Conservation (phyloP, 2,888 invertebrate genomes). For the Endotricha flammealis region DNA sequence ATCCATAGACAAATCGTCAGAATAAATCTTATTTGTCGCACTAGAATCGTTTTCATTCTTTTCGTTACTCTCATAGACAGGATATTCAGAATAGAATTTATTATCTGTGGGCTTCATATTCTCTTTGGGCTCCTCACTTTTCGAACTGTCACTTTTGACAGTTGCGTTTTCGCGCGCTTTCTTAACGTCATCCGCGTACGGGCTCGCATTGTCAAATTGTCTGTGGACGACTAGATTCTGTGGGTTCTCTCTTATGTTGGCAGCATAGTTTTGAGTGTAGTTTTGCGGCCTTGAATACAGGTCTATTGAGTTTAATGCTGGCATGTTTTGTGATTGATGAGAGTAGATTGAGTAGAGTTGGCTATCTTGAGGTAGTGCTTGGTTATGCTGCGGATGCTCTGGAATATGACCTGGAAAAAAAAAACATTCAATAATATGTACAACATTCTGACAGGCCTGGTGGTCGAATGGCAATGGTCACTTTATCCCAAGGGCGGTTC, state of each 20-base stretch:
- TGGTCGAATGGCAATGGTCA: too few species aligned
- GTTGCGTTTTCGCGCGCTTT: slow-evolving; percentile 39
- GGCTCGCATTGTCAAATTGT: slow-evolving; percentile 53
- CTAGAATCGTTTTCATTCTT: slow-evolving; percentile 40
- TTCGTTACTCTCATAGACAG: slow-evolving; percentile 19
- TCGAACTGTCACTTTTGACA: slow-evolving; percentile 29
- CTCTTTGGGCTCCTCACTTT: slow-evolving; percentile 57
- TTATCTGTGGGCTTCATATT: slow-evolving; percentile 59
- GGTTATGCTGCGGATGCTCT: slow-evolving; percentile 31
- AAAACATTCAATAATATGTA: too few species aligned
- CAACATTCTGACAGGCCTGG: too few species aligned
- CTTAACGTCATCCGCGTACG: slow-evolving; percentile 50
- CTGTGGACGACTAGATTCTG: slow-evolving; percentile 62
- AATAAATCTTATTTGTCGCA: slow-evolving; percentile 34
- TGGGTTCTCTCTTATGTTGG: slow-evolving; percentile 47
- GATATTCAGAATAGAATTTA: slow-evolving; percentile 45
- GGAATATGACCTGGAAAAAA: slow-evolving; percentile 51
- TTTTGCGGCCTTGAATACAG: slow-evolving; percentile 49
- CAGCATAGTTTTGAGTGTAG: slow-evolving; percentile 46
- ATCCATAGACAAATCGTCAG: slow-evolving; percentile 47
- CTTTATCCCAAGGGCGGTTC: too few species aligned
- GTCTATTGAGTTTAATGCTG: slow-evolving; percentile 42
- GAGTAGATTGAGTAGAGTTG: slow-evolving; percentile 52
- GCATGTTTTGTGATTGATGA: slow-evolving; percentile 40
- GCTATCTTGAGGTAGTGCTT: slow-evolving; percentile 35